Evolutionary conservation across 2,888 invertebrate species (phyloP), one percentile per base, ranked within the genome.

Genomic region (Petrolisthes manimaculis): DNA sequence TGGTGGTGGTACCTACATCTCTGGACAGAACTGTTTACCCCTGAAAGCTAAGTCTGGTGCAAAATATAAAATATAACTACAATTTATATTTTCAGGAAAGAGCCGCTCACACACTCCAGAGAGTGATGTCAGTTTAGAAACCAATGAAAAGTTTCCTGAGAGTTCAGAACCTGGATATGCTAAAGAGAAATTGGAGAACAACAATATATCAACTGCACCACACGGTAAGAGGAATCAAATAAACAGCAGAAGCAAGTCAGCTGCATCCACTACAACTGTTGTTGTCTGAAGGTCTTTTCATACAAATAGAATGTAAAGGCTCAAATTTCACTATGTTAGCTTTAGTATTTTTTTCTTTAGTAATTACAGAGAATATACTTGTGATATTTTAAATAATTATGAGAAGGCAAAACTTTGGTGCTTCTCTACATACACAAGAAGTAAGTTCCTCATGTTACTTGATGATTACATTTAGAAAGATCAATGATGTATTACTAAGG

Each of bases 51-150:
- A 37, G 37, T 37, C 37, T 2, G 37, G 37, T 37, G 37, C 37
- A 37, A 37, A 37, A 37, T 37, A 37, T 37, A 37, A 37, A 37
- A 37, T 37, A 37, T 2, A 37, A 37, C 37, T 37, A 37, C 37
- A 37, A 37, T 37, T 37, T 37, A 37, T 37, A 37, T 54, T 83
- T 87, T 80, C 83, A 85, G 85, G 85, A 54, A 86, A 89, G 53
- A 86, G 82, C 21, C 83, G 85, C 9, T 89, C 89, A 9, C 85
- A 86, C 77, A 85, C 85, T 51, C 85, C 86, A n/a, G 86, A 89
- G 54, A 89, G 85, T 83, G 89, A 89, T n/a, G 78, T 86, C 56
- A 86, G 82, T 71, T 61, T 80, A 37, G 89, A 89, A 18, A 53
- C 77, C 6, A 83, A 74, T 5, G 89, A 89, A n/a, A 89, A 83